Conservation (phyloP, 2,888 invertebrate genomes). For the Myopa testacea region DNA sequence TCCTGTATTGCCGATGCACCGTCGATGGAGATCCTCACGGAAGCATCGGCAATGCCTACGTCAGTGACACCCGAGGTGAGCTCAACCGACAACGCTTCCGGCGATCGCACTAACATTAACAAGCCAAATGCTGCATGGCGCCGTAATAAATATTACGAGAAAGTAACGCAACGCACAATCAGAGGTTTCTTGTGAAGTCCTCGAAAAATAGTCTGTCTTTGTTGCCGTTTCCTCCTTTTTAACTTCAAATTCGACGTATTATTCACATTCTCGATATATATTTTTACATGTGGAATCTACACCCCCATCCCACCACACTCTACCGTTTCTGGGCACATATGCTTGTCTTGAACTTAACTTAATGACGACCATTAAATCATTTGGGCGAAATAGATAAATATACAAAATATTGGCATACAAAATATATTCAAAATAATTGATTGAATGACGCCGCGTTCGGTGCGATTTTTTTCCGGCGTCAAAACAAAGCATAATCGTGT, state of each 20-base stretch:
- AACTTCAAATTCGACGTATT: too few species aligned
- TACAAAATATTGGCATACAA: neutral
- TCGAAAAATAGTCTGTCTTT: neutral
- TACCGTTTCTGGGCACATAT: too few species aligned
- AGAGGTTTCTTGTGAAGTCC: conserved; percentile 70
- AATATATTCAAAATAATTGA: neutral
- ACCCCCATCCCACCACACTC: too few species aligned
- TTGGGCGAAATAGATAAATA: neutral
- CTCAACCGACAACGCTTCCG: conserved; percentile 45
- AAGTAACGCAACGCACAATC: conserved; percentile 72
- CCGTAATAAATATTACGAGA: conserved; percentile 69
- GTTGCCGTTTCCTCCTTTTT: neutral
- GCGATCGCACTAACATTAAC: conserved; percentile 45
- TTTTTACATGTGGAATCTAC: too few species aligned
- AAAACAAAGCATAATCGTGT: neutral
- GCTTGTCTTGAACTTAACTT: neutral
- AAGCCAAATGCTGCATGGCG: conserved; percentile 68
- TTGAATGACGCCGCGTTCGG: neutral
- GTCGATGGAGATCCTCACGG: conserved; percentile 52
- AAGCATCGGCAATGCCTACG: conserved; percentile 44
- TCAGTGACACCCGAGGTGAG: conserved; percentile 65
- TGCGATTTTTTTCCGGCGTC: conserved; percentile 5
- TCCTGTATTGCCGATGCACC: conserved; percentile 54
- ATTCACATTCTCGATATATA: too few species aligned
- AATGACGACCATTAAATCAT: neutral